Evolutionary conservation across 2,888 invertebrate species (phyloP), one percentile per base, ranked within the genome.

Genomic region (Cryptosula pallasiana): DNA sequence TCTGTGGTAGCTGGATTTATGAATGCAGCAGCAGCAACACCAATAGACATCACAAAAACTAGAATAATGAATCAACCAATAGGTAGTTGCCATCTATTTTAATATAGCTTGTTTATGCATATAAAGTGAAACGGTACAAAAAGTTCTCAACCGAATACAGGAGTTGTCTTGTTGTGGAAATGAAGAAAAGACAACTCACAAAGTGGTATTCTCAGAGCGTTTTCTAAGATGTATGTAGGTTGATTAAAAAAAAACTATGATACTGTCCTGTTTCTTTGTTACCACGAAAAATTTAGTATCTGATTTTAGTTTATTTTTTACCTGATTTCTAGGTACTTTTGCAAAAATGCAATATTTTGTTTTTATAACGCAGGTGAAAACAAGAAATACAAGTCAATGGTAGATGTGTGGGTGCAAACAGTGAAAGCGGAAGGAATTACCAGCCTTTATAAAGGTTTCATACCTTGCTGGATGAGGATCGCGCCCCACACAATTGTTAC

Each of bases 381-480:
- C 16, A 3, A 5, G 23, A 55, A 55, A n/a, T 63, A 63, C 32
- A 32, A 27, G 32, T 78, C 75, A 25, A 74, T 78, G 0, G 77
- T 78, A 72, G 79, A 80, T 74, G 80, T 79, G 69, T 75, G 78
- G 70, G 35, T 74, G 34, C 78, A 81, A 75, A 81, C 79, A 16
- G 0, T 80, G 23, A 73, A 74, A 63, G 45, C 77, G 5, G 81
- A 81, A 73, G 80, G 81, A 34, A 74, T 75, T 0, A 58, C 78
- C 2, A 81, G 80, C n/a, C 72, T 81, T 1, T 81, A 81, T 73
- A 81, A 81, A 73, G 81, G 81, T 3, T 81, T 81, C 72, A 77
- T 81, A 36, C 80, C 81, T 1, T 80, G 80, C 74, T 81, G 81
- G 81, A 79, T 81, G 80, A 77, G 81, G 27, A 78, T 81, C 13